Base-by-base conservation (phyloP, 2,797 vertebrate genomes). In the Premnoplex brunnescens region DNA sequence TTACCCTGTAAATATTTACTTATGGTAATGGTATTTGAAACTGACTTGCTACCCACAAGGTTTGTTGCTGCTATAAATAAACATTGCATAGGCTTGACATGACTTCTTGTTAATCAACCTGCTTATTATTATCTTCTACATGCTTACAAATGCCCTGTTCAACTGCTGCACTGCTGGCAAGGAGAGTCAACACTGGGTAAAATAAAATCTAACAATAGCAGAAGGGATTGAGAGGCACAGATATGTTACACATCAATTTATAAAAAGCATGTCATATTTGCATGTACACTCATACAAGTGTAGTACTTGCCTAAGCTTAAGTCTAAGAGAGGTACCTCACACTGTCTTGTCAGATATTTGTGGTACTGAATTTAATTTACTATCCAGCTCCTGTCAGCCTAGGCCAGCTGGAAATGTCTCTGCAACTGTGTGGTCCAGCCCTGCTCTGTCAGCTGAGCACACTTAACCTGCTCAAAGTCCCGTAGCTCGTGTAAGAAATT, bases 81-180 rank as follows among this genome's bases (percentile, higher is more conserved):
- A 82, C 89, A 85, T 48, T 41, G 55, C 87, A 60, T 19, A 59
- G 87, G 52, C 43, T 80, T 76, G 60, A 82, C 56, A 12, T 8
- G 34, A 62, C 23, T 81, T 51, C n/a, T 59, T 73, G 21, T 59
- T 86, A 91, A 90, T 91, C 27, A 36, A 64, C 83, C 89, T 91
- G 58, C 66, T 68, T 79, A n/a, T 22, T 52, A 14, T 84, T 93
- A 26, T 79, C 51, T 79, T 73, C 71, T 76, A 14, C 34, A 16
- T 14, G 43, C 39, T 74, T 62, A 51, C 51, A 75, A 68, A 73
- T 10, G 44, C 2, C 2, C 27, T 44, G 36, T 6, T 92, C 63
- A 73, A 7, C 16, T 43, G 46, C 66, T 85, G 32, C 12, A 3
- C 71, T 71, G 66, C 59, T 63, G 39, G 55, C 55, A 89, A 54